Conservation (phyloP, 1,140 invertebrate genomes). For the Drosophila elegans region DNA sequence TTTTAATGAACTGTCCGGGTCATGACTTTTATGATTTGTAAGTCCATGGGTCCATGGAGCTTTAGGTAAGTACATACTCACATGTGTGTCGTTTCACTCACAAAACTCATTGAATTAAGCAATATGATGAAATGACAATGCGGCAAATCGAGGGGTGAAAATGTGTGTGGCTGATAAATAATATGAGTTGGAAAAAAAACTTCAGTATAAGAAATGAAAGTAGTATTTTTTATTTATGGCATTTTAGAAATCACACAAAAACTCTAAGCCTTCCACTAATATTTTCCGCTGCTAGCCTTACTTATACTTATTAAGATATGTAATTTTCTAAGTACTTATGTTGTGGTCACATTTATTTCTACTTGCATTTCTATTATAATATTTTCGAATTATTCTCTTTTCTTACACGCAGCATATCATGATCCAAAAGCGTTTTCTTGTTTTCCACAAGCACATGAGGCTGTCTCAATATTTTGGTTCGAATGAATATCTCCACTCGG, state of each 20-base stretch:
- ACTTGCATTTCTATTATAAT: not conserved
- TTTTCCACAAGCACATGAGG: conserved; percentile 40
- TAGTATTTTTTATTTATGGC: too few relatives aligned
- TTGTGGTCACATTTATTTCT: too few relatives aligned
- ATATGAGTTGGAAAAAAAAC: conserved; percentile 6
- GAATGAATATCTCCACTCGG: conserved; percentile 30
- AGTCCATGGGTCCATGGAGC: conserved; percentile 31
- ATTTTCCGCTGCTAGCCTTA: too few relatives aligned
- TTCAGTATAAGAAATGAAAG: not conserved
- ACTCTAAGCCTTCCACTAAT: too few relatives aligned
- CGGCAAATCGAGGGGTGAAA: conserved; percentile 30
- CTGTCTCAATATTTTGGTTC: conserved; percentile 67
- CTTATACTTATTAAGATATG: too few relatives aligned
- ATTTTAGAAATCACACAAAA: too few relatives aligned
- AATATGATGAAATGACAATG: conserved; percentile 65
- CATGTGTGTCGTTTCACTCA: conserved; percentile 63
- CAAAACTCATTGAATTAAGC: conserved; percentile 73
- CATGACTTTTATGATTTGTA: conserved; percentile 81
- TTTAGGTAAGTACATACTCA: conserved; percentile 35
- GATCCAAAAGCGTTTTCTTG: conserved; percentile 14
- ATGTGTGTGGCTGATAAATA: not conserved
- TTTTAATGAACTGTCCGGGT: conserved; percentile 74
- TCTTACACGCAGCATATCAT: not conserved
- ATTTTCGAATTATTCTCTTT: not conserved
- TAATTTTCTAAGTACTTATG: not conserved